A percentile compares a stretch with the other conserved stretches of the same genome.
Evolutionary conservation across 2,888 invertebrate species (phyloP).

Genomic region (Chrysolina americana): DNA sequence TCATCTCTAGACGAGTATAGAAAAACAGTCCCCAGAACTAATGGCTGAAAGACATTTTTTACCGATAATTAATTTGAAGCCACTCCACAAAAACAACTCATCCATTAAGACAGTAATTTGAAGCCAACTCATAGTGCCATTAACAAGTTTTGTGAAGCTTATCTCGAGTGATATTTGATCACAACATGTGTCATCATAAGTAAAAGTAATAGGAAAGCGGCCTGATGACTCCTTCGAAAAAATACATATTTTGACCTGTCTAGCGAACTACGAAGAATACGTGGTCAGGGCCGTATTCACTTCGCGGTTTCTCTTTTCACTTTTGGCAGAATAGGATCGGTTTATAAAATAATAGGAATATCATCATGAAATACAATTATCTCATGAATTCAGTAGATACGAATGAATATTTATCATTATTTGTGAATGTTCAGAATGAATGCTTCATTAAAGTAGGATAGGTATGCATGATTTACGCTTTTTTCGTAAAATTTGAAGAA

Average conservation of each 20-base stretch:
- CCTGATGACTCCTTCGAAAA: conserved; percentile 37
- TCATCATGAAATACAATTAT: too few species aligned
- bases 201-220: conserved; percentile 56
- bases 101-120: conserved; percentile 67
- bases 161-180: conserved; percentile 62
- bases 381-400: too few species aligned
- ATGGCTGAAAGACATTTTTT: conserved; percentile 52
- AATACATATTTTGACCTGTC: conserved; percentile 47
- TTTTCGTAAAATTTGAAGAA: too few species aligned
- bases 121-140: conserved; percentile 63
- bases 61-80: conserved; percentile 66
- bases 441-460: too few species aligned
- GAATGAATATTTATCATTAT: too few species aligned
- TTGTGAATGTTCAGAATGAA: too few species aligned
- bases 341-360: too few species aligned
- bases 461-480: too few species aligned
- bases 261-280: conserved; percentile 27
- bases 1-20: conserved; percentile 36
- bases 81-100: conserved; percentile 67
- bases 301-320: background rate
- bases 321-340: too few species aligned
- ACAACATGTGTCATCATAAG: conserved; percentile 63
- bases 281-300: conserved; percentile 27
- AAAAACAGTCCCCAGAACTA: conserved; percentile 48
- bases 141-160: conserved; percentile 62